Evolutionary conservation across 2,113 vertebrate genomes (phyloP).

Genomic region (Ophthalmolycus amberensis): DNA sequence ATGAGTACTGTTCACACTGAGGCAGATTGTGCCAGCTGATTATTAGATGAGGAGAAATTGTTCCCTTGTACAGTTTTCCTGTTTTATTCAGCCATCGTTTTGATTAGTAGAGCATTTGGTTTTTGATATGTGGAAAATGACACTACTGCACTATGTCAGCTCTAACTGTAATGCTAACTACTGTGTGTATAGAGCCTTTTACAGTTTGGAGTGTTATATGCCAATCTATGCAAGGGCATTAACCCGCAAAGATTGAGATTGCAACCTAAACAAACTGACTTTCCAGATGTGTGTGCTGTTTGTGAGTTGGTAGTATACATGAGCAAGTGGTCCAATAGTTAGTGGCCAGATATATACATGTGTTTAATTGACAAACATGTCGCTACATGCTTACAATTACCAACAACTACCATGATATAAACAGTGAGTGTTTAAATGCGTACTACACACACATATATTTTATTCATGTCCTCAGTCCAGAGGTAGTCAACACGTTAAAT

Average conservation of each 20-base stretch:
- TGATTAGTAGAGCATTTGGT: conserved; percentile 25
- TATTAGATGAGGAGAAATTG: conserved; percentile 57
- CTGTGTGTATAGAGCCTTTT: background rate
- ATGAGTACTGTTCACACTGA: conserved; percentile 65
- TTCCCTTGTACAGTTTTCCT: conserved; percentile 2
- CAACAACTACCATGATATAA: too few species aligned
- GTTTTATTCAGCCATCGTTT: conserved; percentile 30
- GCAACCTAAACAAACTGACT: background rate
- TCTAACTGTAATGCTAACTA: background rate
- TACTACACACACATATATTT: too few species aligned
- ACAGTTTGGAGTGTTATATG: background rate
- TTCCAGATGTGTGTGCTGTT: background rate
- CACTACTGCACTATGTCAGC: background rate
- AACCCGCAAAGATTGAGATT: too few species aligned
- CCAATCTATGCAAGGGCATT: background rate
- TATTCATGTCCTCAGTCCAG: too few species aligned
- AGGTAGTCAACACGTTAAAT: too few species aligned
- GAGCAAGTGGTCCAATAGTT: background rate
- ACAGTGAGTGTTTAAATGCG: too few species aligned
- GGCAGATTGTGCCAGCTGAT: conserved; percentile 54
- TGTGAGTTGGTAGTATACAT: background rate
- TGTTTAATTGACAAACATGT: background rate
- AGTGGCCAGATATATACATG: background rate
- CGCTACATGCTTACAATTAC: background rate
- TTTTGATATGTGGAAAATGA: conserved; percentile 2